phyloP scores from a whole-genome alignment of 1,140 invertebrate genomes.

The Philopotamus ludificatus region DNA sequence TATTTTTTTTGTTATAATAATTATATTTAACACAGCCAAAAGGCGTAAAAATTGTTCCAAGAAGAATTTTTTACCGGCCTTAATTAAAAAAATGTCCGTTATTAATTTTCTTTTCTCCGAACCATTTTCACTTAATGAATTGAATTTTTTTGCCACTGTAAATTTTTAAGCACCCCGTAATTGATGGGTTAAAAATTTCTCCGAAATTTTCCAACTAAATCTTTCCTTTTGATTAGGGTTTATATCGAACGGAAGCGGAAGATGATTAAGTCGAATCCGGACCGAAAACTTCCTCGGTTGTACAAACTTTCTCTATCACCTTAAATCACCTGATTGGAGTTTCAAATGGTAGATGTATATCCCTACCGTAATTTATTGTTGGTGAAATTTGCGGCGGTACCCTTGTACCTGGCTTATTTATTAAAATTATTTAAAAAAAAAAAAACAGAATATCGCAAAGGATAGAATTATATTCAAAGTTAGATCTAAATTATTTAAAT shows the following conservation, averaged over 20 bases:
- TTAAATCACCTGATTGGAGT: no score
- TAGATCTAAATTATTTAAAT: no score
- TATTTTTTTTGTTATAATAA: no score
- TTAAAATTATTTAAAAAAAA: no score
- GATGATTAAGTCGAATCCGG: background rate
- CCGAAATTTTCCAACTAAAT: background rate
- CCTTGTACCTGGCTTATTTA: no score
- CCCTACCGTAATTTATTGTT: no score
- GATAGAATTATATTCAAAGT: no score
- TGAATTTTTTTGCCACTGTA: background rate
- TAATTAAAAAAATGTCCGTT: background rate
- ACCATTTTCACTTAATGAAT: background rate
- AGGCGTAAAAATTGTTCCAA: background rate
- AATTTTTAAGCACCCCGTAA: background rate
- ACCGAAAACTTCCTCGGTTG: background rate
- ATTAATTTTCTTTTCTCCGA: no score
- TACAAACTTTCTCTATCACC: background rate
- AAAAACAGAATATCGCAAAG: no score
- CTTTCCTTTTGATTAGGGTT: background rate
- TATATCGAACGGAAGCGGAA: background rate
- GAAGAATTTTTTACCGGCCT: background rate
- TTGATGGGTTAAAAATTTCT: background rate
- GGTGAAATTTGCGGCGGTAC: no score
- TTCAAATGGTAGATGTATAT: no score
- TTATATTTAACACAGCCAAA: no score